Conservation (phyloP, 2,797 vertebrate genomes). For the Rhynchotus rufescens region DNA sequence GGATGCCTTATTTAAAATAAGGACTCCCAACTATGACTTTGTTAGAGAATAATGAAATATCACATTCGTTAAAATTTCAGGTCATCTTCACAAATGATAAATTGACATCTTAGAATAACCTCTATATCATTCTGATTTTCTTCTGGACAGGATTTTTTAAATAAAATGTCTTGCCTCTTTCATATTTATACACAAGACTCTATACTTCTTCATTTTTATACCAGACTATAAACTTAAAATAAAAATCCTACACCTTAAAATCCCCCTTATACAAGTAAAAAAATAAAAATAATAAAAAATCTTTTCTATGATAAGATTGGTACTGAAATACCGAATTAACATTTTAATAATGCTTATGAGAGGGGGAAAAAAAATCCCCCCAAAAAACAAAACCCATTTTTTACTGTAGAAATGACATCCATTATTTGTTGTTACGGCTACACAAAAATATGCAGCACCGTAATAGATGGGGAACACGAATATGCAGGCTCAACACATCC, state of each 20-base stretch:
- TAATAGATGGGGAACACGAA: conserved; percentile 37
- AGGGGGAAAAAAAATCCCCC: neutral
- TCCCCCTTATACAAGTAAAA: neutral
- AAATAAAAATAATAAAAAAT: neutral
- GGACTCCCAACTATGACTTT: neutral
- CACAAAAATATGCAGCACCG: conserved; percentile 65
- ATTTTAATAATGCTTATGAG: neutral
- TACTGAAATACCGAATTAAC: neutral
- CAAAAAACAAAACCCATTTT: neutral
- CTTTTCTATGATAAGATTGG: neutral
- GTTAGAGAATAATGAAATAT: conserved; percentile 10
- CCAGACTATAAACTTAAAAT: neutral
- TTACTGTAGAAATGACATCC: conserved; percentile 39
- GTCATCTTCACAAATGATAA: conserved; percentile 44
- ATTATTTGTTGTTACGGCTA: conserved; percentile 3
- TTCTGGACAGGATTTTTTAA: neutral
- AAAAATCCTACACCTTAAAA: neutral
- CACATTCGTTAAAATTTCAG: conserved; percentile 50
- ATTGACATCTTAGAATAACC: conserved; percentile 29
- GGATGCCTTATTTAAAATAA: conserved; percentile 10
- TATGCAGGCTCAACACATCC: neutral
- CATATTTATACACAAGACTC: neutral
- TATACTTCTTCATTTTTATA: neutral
- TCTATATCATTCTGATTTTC: conserved; percentile 24
- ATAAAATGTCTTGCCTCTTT: neutral